A percentile compares a stretch with the other conserved stretches of the same genome.
These are phyloP conservation scores for Agrilus planipennis DNA, from an alignment of 1,140 invertebrate species.

Conservation along the genomic window DNA sequence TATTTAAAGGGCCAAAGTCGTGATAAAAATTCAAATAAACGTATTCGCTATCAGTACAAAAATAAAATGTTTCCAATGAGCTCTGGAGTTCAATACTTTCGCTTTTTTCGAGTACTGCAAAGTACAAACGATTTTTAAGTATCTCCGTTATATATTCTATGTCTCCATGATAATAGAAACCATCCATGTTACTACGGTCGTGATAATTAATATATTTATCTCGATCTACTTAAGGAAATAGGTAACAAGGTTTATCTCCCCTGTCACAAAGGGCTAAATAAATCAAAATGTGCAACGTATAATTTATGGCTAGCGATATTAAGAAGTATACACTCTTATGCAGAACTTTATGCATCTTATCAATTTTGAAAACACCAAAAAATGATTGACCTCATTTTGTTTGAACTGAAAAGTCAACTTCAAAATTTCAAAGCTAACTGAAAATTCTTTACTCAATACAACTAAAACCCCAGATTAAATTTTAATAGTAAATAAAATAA, in stretches of 20 bases:
- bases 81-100: slow-evolving; percentile 37
- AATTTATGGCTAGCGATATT: slow-evolving; percentile 30
- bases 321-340: slow-evolving; percentile 20
- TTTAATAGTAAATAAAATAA: too few species aligned
- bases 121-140: slow-evolving; percentile 25
- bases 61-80: slow-evolving; percentile 48
- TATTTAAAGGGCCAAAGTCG: slow-evolving; percentile 73
- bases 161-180: slow-evolving; percentile 16
- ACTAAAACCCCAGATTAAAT: too few species aligned
- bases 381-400: too few species aligned
- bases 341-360: slow-evolving; percentile 27
- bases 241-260: slow-evolving; percentile 18
- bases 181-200: slow-evolving; percentile 10
- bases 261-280: slow-evolving; percentile 23
- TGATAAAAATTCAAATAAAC: slow-evolving; percentile 67
- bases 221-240: slow-evolving; percentile 18
- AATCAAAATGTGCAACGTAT: slow-evolving; percentile 24
- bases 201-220: slow-evolving; percentile 10
- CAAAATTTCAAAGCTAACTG: too few species aligned
- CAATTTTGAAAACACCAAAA: slow-evolving; percentile 24
- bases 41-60: slow-evolving; percentile 57
- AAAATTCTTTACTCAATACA: too few species aligned
- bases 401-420: too few species aligned
- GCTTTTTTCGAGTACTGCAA: slow-evolving; percentile 23
- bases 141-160: slow-evolving; percentile 25